Percentiles rank a stretch among this genome's conserved stretches.
Evolutionary conservation across 2,888 invertebrate species (phyloP).

Genomic region (Dicycla oo): DNA sequence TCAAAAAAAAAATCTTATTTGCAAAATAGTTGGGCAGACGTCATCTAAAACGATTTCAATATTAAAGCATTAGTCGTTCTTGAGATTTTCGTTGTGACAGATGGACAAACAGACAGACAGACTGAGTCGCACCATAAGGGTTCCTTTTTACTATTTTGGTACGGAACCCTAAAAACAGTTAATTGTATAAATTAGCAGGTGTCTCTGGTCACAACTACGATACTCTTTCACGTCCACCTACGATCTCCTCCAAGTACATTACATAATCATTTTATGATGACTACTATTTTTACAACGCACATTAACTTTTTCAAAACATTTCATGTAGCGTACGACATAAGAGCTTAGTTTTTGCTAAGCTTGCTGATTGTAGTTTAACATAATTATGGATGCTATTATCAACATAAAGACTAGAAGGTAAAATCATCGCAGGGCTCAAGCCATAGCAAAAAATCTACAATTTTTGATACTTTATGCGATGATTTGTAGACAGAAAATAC

Average conservation of each 20-base stretch:
- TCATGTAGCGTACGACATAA: neutral
- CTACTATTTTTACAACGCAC: neutral
- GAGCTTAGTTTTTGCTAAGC: neutral
- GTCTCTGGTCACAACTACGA: neutral
- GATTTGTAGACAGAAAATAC: neutral
- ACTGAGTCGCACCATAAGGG: no score
- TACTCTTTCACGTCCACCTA: neutral
- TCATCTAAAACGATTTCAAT: no score
- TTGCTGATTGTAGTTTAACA: neutral
- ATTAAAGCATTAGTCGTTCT: no score
- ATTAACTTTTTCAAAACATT: neutral
- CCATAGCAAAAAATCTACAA: neutral
- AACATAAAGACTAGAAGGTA: neutral
- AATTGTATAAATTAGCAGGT: neutral
- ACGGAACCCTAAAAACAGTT: no score
- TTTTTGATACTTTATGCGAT: neutral
- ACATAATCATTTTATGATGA: no score
- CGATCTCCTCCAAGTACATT: neutral
- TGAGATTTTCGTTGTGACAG: no score
- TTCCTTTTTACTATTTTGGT: no score
- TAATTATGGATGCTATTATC: neutral
- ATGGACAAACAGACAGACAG: no score
- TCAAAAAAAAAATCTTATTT: no score
- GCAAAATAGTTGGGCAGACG: no score
- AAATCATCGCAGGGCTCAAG: neutral